A percentile compares a stretch with the other conserved stretches of the same genome.
phyloP scores from a whole-genome alignment of 2,888 invertebrate genomes.

The Oconnorella tubifera region DNA sequence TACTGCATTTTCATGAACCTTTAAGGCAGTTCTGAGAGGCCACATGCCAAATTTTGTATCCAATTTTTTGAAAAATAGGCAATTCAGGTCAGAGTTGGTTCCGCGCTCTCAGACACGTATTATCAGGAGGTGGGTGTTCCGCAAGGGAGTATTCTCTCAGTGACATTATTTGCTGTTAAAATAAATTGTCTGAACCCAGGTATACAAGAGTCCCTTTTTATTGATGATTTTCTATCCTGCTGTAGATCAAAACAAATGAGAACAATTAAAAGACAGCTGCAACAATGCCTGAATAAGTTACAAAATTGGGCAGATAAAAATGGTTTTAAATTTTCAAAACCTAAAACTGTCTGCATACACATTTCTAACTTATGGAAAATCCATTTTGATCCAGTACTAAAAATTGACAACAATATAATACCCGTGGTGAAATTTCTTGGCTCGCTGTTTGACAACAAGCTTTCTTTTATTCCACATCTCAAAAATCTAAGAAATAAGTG shows the following conservation, averaged over 20 bases:
- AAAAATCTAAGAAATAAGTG: conserved; percentile 23
- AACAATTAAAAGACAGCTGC: conserved; percentile 17
- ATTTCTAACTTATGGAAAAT: conserved; percentile 20
- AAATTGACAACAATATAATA: conserved; percentile 16
- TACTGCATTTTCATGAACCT: conserved; percentile 28
- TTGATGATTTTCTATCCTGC: not conserved
- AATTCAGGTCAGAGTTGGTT: not conserved
- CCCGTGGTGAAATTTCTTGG: conserved; percentile 27
- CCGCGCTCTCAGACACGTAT: not conserved
- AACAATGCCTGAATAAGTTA: conserved; percentile 8
- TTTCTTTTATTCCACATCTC: conserved; percentile 27
- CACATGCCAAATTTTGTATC: conserved; percentile 27
- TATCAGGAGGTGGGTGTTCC: conserved; percentile 17
- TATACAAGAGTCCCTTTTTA: not conserved
- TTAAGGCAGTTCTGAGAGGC: conserved; percentile 28
- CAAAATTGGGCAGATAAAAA: conserved; percentile 19
- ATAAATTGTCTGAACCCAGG: too few relatives aligned
- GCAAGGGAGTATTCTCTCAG: conserved; percentile 18
- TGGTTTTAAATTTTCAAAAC: conserved; percentile 28
- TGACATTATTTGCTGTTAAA: conserved; percentile 20
- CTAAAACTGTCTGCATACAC: conserved; percentile 28
- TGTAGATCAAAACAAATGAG: conserved; percentile 1
- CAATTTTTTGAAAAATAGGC: conserved; percentile 4
- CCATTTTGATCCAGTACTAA: conserved; percentile 20
- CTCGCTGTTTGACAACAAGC: conserved; percentile 28